A percentile compares a stretch with the other conserved stretches of the same genome.
Conservation (phyloP, 2,113 vertebrate genomes). For the Oryzias woworae region DNA sequence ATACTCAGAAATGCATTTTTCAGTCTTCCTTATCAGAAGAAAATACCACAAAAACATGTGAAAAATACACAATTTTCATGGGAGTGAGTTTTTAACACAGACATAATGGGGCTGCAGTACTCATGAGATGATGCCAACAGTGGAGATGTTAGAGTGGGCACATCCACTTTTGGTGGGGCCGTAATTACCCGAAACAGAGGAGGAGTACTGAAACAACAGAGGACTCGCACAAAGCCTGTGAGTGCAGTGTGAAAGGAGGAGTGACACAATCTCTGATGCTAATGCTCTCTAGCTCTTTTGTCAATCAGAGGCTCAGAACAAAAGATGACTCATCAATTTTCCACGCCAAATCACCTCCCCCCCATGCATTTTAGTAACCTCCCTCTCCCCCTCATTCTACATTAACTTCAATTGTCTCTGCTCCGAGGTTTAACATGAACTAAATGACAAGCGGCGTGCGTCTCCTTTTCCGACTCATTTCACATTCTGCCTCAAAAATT, state of each 20-base stretch:
- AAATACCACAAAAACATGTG: too few relatives aligned
- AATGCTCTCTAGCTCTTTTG: conserved; percentile 36
- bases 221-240: conserved; percentile 4
- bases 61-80: conserved; percentile 27
- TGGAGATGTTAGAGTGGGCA: conserved; percentile 57
- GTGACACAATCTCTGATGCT: conserved; percentile 37
- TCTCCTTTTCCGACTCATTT: conserved; percentile 71
- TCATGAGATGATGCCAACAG: conserved; percentile 47
- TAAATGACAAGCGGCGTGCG: conserved; percentile 52
- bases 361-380: conserved; percentile 23
- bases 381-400: conserved; percentile 46
- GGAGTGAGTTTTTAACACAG: conserved; percentile 40
- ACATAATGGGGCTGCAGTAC: conserved; percentile 34
- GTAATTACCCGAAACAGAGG: conserved; percentile 56
- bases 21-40: too few relatives aligned
- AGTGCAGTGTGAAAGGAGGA: conserved; percentile 12
- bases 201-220: conserved; percentile 15
- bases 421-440: conserved; percentile 54
- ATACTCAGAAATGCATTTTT: too few relatives aligned
- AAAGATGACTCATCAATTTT: conserved; percentile 65
- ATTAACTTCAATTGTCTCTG: conserved; percentile 63
- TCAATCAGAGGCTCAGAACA: conserved; percentile 48
- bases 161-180: conserved; percentile 27
- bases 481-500: conserved; percentile 64
- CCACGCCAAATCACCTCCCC: conserved; percentile 52